Conservation (phyloP, 2,113 vertebrate genomes). For the Onychostoma macrolepis region DNA sequence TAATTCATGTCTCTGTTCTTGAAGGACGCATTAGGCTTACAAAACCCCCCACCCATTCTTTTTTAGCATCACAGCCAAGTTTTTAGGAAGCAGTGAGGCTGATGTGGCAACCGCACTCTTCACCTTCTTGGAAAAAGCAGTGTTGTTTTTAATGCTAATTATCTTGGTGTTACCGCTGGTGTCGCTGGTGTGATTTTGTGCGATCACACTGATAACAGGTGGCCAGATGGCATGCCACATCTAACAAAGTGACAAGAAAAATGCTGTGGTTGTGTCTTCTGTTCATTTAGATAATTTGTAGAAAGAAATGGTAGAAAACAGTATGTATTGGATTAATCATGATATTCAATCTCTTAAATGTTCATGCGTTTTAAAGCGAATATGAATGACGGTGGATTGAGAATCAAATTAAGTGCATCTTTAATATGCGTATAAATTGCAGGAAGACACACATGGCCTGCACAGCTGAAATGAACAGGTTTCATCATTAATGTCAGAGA, state of each 20-base stretch:
- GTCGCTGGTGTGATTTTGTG: slow-evolving; percentile 26
- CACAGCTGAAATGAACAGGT: slow-evolving; percentile 3
- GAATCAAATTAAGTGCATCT: neutral
- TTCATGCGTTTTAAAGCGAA: neutral
- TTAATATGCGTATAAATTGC: neutral
- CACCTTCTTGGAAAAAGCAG: slow-evolving; percentile 16
- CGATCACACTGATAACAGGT: slow-evolving; percentile 10
- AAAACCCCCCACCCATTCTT: neutral
- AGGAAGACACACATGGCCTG: neutral
- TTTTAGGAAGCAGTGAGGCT: neutral
- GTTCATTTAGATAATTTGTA: neutral
- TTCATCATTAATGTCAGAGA: slow-evolving; percentile 31
- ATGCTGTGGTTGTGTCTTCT: neutral
- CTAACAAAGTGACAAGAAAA: slow-evolving; percentile 18
- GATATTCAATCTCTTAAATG: neutral
- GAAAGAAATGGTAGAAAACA: neutral
- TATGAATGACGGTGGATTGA: neutral
- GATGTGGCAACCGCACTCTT: slow-evolving; percentile 17
- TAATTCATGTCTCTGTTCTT: neutral
- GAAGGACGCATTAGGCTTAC: neutral
- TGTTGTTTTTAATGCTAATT: slow-evolving; percentile 30
- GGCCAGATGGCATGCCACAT: slow-evolving; percentile 23
- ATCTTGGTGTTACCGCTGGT: slow-evolving; percentile 20
- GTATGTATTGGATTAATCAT: neutral
- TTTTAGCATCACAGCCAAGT: neutral